A percentile compares a stretch with the other conserved stretches of the same genome.
phyloP scores from a whole-genome alignment of 2,888 invertebrate genomes.

The Drosophila kanekoi region DNA sequence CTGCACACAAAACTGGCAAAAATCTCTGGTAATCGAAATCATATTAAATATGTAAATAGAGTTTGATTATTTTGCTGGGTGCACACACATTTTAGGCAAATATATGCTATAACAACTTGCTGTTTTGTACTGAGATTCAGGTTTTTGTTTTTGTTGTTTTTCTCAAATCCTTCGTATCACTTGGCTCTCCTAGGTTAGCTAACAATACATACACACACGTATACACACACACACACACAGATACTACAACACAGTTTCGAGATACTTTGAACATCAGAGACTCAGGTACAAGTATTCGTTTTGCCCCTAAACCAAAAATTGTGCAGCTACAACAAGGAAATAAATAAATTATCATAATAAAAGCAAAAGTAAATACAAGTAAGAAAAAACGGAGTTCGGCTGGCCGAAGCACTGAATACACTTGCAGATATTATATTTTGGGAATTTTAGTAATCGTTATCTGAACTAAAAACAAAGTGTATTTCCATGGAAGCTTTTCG shows the following conservation, averaged over 20 bases:
- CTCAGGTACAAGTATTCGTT: conserved; percentile 70
- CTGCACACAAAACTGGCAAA: background rate
- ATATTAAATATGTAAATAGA: conserved; percentile 20
- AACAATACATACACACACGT: conserved; percentile 31
- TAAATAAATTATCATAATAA: background rate
- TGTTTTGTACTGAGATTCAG: conserved; percentile 77
- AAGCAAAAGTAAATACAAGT: background rate
- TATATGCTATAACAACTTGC: conserved; percentile 45
- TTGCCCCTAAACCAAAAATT: conserved; percentile 24
- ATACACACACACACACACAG: conserved; percentile 14
- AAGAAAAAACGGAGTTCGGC: background rate
- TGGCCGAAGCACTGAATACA: background rate
- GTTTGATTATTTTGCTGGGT: conserved; percentile 1
- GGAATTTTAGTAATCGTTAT: too few species aligned
- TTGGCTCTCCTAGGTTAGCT: conserved; percentile 3
- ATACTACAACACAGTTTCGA: conserved; percentile 32
- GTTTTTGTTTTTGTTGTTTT: conserved; percentile 29
- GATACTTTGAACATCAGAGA: conserved; percentile 68
- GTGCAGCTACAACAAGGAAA: conserved; percentile 35
- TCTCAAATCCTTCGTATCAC: conserved; percentile 58
- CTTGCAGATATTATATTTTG: background rate
- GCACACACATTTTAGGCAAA: conserved; percentile 8
- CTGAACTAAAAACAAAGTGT: too few species aligned
- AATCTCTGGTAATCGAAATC: conserved; percentile 5
- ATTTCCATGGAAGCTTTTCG: too few species aligned